phyloP scores from a whole-genome alignment of 2,888 invertebrate genomes.

The Zaprionus lineosus region DNA sequence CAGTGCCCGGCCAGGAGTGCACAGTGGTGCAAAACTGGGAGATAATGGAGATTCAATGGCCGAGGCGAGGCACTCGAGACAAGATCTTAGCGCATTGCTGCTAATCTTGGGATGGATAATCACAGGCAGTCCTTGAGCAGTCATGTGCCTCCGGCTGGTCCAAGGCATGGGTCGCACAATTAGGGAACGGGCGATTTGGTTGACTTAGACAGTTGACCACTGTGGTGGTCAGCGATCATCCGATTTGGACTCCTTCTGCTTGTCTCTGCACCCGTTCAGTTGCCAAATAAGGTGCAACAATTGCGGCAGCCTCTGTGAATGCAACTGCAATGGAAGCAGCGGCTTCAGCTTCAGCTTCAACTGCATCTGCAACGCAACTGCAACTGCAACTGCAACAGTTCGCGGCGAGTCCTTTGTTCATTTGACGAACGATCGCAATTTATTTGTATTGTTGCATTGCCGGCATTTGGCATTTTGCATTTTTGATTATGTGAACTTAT shows the following conservation, averaged over 20 bases:
- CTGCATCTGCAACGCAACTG: slow-evolving; percentile 11
- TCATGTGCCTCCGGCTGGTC: too few relatives aligned
- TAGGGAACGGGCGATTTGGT: not conserved
- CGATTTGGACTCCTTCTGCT: slow-evolving; percentile 1
- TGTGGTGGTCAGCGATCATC: slow-evolving; percentile 19
- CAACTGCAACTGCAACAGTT: slow-evolving; percentile 17
- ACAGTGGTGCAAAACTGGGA: slow-evolving; percentile 48
- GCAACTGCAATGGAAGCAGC: slow-evolving; percentile 11
- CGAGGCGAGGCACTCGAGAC: too few relatives aligned
- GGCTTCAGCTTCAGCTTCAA: slow-evolving; percentile 23
- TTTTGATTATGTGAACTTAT: slow-evolving; percentile 73
- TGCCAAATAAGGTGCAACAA: slow-evolving; percentile 76
- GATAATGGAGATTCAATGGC: not conserved
- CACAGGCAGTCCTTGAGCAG: too few relatives aligned
- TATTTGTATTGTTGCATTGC: slow-evolving; percentile 78
- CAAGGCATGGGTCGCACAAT: too few relatives aligned
- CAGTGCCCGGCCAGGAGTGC: slow-evolving; percentile 19
- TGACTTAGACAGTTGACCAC: too few relatives aligned
- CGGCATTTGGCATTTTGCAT: slow-evolving; percentile 70
- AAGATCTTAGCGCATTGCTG: too few relatives aligned
- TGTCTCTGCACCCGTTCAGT: slow-evolving; percentile 34
- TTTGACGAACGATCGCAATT: slow-evolving; percentile 76
- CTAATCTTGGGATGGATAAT: too few relatives aligned
- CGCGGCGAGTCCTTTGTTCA: slow-evolving; percentile 64
- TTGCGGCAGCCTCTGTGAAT: slow-evolving; percentile 39